Percentiles rank a stretch among this genome's conserved stretches.
Conservation (phyloP, 2,888 invertebrate species). For the Xestia rhomboidea region DNA sequence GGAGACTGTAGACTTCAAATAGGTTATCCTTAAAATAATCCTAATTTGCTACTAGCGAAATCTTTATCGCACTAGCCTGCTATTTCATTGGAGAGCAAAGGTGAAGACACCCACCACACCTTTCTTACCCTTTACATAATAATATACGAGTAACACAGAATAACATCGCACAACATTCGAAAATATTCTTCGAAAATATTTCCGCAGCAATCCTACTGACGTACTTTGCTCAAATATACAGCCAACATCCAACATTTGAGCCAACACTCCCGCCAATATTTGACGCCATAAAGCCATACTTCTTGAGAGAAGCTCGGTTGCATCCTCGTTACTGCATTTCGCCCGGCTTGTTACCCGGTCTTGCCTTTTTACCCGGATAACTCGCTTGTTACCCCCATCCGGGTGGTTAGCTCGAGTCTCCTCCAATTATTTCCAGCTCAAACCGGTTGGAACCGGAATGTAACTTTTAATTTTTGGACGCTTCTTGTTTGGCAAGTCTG, state of each 20-base stretch:
- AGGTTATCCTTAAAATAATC: not conserved
- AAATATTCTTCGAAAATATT: not conserved
- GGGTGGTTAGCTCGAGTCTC: slow-evolving; percentile 87
- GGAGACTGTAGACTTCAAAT: not conserved
- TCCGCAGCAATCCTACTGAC: not conserved
- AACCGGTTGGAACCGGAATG: slow-evolving; percentile 82
- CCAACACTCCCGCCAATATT: slow-evolving; percentile 57
- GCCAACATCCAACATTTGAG: slow-evolving; percentile 44
- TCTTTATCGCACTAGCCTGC: too few relatives aligned
- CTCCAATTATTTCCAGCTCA: slow-evolving; percentile 88
- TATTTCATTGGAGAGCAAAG: not conserved
- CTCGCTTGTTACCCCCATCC: slow-evolving; percentile 86
- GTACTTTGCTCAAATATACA: slow-evolving; percentile 12
- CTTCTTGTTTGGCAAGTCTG: slow-evolving; percentile 61
- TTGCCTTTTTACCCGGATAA: slow-evolving; percentile 78
- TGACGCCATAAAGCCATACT: slow-evolving; percentile 69
- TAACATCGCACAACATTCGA: not conserved
- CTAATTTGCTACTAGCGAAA: not conserved
- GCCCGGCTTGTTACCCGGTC: slow-evolving; percentile 77
- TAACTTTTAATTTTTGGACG: slow-evolving; percentile 76
- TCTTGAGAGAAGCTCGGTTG: slow-evolving; percentile 77
- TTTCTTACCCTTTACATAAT: not conserved
- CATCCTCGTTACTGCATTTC: slow-evolving; percentile 79
- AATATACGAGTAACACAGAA: too few relatives aligned
- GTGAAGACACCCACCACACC: not conserved